phyloP scores from a whole-genome alignment of 2,888 invertebrate genomes.

The Caenorhabditis auriculariae region DNA sequence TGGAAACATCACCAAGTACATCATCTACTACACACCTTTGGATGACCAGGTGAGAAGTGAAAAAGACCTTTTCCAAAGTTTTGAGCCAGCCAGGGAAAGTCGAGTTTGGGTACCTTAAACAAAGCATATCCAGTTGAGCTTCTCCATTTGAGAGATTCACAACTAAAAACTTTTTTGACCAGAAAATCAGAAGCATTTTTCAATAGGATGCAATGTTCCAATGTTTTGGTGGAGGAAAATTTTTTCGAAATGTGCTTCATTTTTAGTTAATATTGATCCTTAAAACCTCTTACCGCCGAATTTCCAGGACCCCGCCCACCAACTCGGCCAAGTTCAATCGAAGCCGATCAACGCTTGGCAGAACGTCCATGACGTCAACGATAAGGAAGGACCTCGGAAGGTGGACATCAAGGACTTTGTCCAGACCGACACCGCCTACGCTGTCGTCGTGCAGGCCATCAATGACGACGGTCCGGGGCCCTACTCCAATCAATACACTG shows the following conservation, averaged over 20 bases:
- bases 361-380: conserved; percentile 47
- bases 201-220: no score
- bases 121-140: no score
- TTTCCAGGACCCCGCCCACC: conserved; percentile 43
- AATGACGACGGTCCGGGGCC: conserved; percentile 62
- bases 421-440: conserved; percentile 59
- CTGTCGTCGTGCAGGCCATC: conserved; percentile 61
- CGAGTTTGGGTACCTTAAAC: no score
- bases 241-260: no score
- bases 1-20: conserved; percentile 60
- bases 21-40: conserved; percentile 61
- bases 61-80: no score
- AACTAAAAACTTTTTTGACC: no score
- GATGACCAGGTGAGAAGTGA: conserved; percentile 59
- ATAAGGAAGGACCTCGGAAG: conserved; percentile 27
- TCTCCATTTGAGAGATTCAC: no score
- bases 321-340: conserved; percentile 60
- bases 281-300: no score
- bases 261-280: no score
- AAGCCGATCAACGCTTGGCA: conserved; percentile 60
- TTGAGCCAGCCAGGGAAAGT: no score
- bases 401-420: conserved; percentile 55
- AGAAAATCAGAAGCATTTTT: no score
- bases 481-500: conserved; percentile 59
- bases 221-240: no score